Base-by-base conservation (phyloP, 2,113 vertebrate genomes). In the Anolis sagrei region DNA sequence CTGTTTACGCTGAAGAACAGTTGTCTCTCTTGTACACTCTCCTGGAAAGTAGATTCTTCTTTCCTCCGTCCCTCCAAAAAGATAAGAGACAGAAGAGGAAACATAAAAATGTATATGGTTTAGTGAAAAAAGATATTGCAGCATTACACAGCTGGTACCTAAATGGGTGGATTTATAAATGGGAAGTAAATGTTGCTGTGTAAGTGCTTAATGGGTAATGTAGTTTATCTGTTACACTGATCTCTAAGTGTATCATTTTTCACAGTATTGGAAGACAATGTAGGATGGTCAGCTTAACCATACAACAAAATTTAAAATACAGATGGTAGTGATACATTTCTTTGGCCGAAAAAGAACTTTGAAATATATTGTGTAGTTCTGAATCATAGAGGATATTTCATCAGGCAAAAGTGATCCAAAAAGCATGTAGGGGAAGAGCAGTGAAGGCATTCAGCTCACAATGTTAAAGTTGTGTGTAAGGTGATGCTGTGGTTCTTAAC, bases 131-230 rank as follows among this genome's bases (percentile, higher is more conserved):
- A 82, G 44, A 36, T 89, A 36, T 84, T 91, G 34, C 4, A 88
- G 73, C 87, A 81, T 82, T 88, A 61, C 61, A 92, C 87, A 78
- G 23, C 29, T 34, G 8, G 90, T 79, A 89, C 84, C 80, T 72
- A 74, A 92, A 76, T 89, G 80, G 77, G 86, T 69, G 83, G 76
- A 91, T 94, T 93, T 94, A 89, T 93, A 93, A 83, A 83, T 88
- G 32, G 76, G 68, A 94, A 94, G 94, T 91, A 92, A 95, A 86
- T n/a, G 73, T 85, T 91, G 89, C 90, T 90, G 92, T 94, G 72
- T 93, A 82, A 93, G 91, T 87, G n/a, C 5, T 76, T 54, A 76
- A 79, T 85, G 87, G 88, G 86, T 91, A 90, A 48, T 92, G 70
- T 91, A 34, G 87, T 94, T 93, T 94, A 89, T 93, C 90, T 66